phyloP scores from a whole-genome alignment of 2,888 invertebrate genomes.

The Coelinius sp. region DNA sequence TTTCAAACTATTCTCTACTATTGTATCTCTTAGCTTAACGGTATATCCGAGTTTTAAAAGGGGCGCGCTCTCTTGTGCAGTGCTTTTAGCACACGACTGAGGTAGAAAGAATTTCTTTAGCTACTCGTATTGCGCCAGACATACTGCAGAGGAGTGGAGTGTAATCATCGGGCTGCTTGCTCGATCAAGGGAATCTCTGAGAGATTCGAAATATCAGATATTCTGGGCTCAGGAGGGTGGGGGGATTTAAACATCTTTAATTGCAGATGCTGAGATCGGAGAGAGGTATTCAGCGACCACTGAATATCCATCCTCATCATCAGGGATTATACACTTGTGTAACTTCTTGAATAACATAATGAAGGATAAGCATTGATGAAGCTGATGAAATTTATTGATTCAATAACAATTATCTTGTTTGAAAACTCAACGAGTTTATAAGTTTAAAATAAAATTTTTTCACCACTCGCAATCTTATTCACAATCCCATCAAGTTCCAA shows the following conservation, averaged over 20 bases:
- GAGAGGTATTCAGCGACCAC: not conserved
- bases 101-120: constrained; percentile 1
- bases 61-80: not conserved
- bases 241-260: not conserved
- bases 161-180: not conserved
- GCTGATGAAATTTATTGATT: no score
- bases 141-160: not conserved
- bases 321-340: not conserved
- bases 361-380: no score
- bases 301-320: not conserved
- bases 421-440: no score
- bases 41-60: not conserved
- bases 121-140: not conserved
- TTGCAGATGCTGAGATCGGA: not conserved
- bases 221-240: not conserved
- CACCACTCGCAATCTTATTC: no score
- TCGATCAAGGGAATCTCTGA: not conserved
- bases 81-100: not conserved
- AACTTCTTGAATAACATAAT: not conserved
- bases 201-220: not conserved
- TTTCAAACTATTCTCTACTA: not conserved
- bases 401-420: no score
- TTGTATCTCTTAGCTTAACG: constrained; percentile 8
- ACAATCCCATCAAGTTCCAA: no score
- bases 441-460: no score